A percentile compares a stretch with the other conserved stretches of the same genome.
phyloP scores from a whole-genome alignment of 1,140 invertebrate species.

The Drosophila pandora region DNA sequence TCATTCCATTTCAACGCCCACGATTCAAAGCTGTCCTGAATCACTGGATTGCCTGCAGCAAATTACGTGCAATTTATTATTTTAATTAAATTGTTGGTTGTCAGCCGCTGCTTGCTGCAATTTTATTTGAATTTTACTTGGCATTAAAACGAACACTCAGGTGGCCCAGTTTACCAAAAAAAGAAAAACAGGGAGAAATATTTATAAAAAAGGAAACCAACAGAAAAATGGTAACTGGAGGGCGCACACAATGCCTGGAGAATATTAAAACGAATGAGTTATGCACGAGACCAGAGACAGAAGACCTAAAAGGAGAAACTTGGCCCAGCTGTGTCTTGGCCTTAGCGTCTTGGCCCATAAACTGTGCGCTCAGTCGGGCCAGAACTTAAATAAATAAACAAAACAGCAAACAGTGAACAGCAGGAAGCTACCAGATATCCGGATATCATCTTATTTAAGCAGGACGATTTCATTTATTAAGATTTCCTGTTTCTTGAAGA shows the following conservation, averaged over 20 bases:
- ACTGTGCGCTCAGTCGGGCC: slow-evolving; percentile 43
- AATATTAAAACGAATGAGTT: slow-evolving; percentile 76
- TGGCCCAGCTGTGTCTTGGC: slow-evolving; percentile 56
- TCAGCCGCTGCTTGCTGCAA: slow-evolving; percentile 41
- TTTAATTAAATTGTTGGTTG: slow-evolving; percentile 72
- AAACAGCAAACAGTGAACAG: slow-evolving; percentile 28
- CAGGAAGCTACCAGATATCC: slow-evolving; percentile 9
- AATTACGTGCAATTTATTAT: slow-evolving; percentile 74
- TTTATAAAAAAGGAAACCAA: slow-evolving; percentile 16
- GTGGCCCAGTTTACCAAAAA: slow-evolving; percentile 17
- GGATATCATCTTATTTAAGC: slow-evolving; percentile 19
- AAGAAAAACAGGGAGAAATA: slow-evolving; percentile 1
- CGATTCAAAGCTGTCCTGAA: background rate
- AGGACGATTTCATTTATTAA: slow-evolving; percentile 33
- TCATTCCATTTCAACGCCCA: slow-evolving; percentile 1
- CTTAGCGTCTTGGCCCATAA: slow-evolving; percentile 44
- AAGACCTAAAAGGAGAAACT: slow-evolving; percentile 23
- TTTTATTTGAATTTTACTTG: slow-evolving; percentile 56
- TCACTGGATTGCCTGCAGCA: slow-evolving; percentile 24
- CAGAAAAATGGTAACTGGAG: slow-evolving; percentile 22
- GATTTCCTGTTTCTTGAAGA: slow-evolving; percentile 10
- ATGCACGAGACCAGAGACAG: slow-evolving; percentile 37
- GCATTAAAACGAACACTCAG: slow-evolving; percentile 39
- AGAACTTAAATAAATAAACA: slow-evolving; percentile 68
- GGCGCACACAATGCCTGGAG: slow-evolving; percentile 49